phyloP scores from a whole-genome alignment of 92 coral and sea anemone genomes.

The Bergia sp. region DNA sequence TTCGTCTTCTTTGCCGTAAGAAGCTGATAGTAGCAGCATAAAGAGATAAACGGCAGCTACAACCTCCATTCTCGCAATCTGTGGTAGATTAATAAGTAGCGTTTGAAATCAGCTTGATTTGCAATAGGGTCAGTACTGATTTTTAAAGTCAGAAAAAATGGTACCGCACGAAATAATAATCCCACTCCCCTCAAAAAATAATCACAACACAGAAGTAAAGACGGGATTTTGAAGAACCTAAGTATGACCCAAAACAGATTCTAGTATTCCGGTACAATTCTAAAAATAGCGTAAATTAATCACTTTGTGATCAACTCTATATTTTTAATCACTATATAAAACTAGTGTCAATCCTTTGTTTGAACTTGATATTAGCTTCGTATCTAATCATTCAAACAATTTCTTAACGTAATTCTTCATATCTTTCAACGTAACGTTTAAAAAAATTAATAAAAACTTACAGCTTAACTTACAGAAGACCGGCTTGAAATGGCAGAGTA shows the following conservation, averaged over 20 bases:
- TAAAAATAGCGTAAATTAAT: too few relatives aligned
- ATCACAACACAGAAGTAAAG: background rate
- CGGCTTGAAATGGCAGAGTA: background rate
- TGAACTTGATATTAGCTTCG: background rate
- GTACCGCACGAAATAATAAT: background rate
- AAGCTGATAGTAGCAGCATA: slow-evolving; percentile 30
- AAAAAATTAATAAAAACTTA: background rate
- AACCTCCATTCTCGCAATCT: slow-evolving; percentile 30
- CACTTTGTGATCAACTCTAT: too few relatives aligned
- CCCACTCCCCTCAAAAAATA: background rate
- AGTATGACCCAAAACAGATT: background rate
- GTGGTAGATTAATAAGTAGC: background rate
- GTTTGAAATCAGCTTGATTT: background rate
- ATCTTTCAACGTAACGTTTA: background rate
- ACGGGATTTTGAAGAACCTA: background rate
- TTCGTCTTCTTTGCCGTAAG: slow-evolving; percentile 2
- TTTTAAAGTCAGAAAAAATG: background rate
- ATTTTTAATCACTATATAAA: too few relatives aligned
- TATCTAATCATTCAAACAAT: background rate
- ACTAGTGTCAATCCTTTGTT: background rate
- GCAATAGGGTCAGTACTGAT: too few relatives aligned
- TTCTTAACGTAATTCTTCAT: background rate
- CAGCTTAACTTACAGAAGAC: slow-evolving; percentile 1
- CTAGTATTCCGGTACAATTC: too few relatives aligned
- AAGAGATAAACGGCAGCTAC: background rate